A percentile compares a stretch with the other conserved stretches of the same genome.
These are phyloP conservation scores for Phrynocephalus versicolor DNA, from an alignment of 2,113 vertebrate species.

Conservation along the genomic window DNA sequence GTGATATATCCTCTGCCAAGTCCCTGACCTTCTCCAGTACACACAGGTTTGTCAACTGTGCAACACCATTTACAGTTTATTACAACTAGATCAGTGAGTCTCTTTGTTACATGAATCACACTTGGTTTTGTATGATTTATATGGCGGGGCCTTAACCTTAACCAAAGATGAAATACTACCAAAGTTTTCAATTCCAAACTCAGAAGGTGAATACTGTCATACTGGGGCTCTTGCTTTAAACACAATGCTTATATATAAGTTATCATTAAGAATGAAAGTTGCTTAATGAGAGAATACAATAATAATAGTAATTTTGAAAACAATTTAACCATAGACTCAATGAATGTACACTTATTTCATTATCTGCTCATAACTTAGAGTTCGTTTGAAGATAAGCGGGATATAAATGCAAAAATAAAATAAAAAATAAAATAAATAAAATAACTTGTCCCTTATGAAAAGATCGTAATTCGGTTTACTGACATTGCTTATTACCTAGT, in stretches of 20 bases:
- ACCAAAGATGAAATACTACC: slow-evolving; percentile 69
- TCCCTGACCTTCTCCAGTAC: slow-evolving; percentile 77
- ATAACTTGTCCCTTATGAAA: slow-evolving; percentile 31
- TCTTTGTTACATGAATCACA: slow-evolving; percentile 77
- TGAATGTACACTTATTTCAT: slow-evolving; percentile 63
- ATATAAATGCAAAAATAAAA: no score
- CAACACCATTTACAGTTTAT: slow-evolving; percentile 78
- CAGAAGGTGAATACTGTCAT: slow-evolving; percentile 66
- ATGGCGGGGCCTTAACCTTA: slow-evolving; percentile 72
- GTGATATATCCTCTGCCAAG: slow-evolving; percentile 75
- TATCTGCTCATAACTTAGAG: slow-evolving; percentile 15
- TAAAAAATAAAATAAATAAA: no score
- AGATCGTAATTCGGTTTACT: slow-evolving; percentile 75
- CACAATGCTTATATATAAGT: slow-evolving; percentile 63
- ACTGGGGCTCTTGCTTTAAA: slow-evolving; percentile 68
- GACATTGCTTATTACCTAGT: slow-evolving; percentile 72
- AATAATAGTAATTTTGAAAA: slow-evolving; percentile 72
- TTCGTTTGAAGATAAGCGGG: no score
- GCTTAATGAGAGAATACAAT: slow-evolving; percentile 73
- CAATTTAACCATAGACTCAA: slow-evolving; percentile 69
- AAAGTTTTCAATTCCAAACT: slow-evolving; percentile 69
- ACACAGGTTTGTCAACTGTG: slow-evolving; percentile 81
- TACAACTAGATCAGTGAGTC: slow-evolving; percentile 79
- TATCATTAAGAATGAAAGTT: slow-evolving; percentile 68
- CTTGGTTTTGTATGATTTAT: slow-evolving; percentile 73